These are phyloP conservation scores for Hemaris fuciformis DNA, from an alignment of 2,888 invertebrate genomes.

Conservation along the genomic window DNA sequence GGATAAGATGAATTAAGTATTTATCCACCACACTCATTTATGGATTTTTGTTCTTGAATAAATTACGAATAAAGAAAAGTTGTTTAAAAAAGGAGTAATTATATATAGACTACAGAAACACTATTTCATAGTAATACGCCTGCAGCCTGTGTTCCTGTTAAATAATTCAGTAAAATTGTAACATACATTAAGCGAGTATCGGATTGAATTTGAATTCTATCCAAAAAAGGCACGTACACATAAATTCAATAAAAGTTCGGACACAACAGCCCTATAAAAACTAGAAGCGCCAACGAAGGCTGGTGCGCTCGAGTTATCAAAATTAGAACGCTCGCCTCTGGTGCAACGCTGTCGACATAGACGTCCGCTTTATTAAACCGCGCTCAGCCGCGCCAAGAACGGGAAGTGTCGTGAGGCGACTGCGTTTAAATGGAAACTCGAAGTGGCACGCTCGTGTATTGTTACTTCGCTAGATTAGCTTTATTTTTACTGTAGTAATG, in stretches of 20 bases:
- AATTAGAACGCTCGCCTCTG: slow-evolving; percentile 21
- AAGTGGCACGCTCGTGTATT: slow-evolving; percentile 25
- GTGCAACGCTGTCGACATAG: slow-evolving; percentile 21
- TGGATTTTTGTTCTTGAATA: too few species aligned
- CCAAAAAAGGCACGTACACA: not conserved
- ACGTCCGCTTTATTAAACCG: slow-evolving; percentile 34
- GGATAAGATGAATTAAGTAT: too few species aligned
- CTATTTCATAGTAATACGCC: too few species aligned
- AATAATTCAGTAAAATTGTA: too few species aligned
- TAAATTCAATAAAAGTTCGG: not conserved
- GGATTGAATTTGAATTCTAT: not conserved
- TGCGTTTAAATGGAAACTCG: slow-evolving; percentile 23
- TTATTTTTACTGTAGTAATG: slow-evolving; percentile 12
- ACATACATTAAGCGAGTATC: too few species aligned
- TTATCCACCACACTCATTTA: too few species aligned
- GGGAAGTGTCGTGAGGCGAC: slow-evolving; percentile 22
- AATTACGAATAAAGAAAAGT: too few species aligned
- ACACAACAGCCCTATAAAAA: slow-evolving; percentile 4
- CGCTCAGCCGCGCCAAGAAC: slow-evolving; percentile 24
- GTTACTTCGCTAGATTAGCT: slow-evolving; percentile 21
- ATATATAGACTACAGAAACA: too few species aligned
- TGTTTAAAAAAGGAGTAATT: too few species aligned
- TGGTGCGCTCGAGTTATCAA: slow-evolving; percentile 20
- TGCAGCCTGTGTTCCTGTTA: too few species aligned
- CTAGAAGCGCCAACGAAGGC: slow-evolving; percentile 15